Evolutionary conservation across 1,140 invertebrate genomes (phyloP), one percentile per base, ranked within the genome.

Genomic region (Papilio machaon): DNA sequence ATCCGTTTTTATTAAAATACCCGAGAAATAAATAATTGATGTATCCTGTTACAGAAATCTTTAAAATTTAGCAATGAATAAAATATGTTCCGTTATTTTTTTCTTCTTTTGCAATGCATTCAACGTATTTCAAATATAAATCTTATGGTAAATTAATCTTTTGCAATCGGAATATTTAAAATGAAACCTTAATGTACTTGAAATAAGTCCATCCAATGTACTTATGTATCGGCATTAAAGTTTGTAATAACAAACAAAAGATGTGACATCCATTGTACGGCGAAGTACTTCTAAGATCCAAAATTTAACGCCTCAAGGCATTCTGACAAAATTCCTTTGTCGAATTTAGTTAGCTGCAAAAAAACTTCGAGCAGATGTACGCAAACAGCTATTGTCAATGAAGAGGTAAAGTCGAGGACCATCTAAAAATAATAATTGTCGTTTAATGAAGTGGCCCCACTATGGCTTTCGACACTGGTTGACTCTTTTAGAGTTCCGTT

Each of bases 391-490:
- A 88, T 88, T 90, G 87, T 86, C 67, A 54, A 67, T 80, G 64
- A 80, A 86, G 82, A 84, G 84, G 83, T 82, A 76, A 84, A 86
- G 86, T 88, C 84, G 84, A 86, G 85, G 83, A 81, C 82, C 75
- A 82, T 84, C 82, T 79, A 83, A 82, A 79, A 81, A 82, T 84
- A 87, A 88, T 90, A 89, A 90, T 90, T 90, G 89, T 85, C 82
- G 85, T 89, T 87, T 84, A 90, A 90, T 90, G 87, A 88, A 90
- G 89, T 89, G 86, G 85, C 83, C 84, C 82, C 70, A 79, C 73
- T 86, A 81, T 86, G 79, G 64, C 73, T 46, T 60, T 47, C 77
- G 73, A 84, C 79, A 82, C 74, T 79, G 79, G 81, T 75, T 83
- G 83, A 84, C 80, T 84, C 82, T 46, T 78, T 79, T 79, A 67